Conservation (phyloP, 2,113 vertebrate species). For the Hypomesus transpacificus region DNA sequence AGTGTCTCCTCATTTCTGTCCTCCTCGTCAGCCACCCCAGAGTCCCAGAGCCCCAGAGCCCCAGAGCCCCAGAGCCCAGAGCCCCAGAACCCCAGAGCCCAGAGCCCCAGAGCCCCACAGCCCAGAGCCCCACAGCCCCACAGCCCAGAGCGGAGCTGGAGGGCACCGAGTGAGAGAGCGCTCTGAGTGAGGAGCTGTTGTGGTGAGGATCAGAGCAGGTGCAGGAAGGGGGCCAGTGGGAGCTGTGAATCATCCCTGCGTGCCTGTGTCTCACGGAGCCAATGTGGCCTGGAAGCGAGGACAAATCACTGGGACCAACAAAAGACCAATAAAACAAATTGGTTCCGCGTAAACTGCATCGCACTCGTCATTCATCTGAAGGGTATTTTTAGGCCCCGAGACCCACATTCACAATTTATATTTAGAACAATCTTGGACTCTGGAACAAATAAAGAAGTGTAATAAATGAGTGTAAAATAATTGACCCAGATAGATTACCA, state of each 20-base stretch:
- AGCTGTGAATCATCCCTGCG: conserved; percentile 28
- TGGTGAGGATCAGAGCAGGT: conserved; percentile 41
- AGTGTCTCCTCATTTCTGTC: too few relatives aligned
- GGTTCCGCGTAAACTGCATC: conserved; percentile 31
- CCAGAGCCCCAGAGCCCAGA: too few relatives aligned
- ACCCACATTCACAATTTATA: conserved; percentile 35
- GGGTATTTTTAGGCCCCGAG: conserved; percentile 25
- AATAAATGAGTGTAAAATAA: conserved; percentile 15
- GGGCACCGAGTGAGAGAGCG: not conserved
- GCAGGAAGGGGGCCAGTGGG: conserved; percentile 16
- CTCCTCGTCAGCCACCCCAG: too few relatives aligned
- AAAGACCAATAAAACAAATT: conserved; percentile 52
- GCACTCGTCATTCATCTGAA: conserved; percentile 8
- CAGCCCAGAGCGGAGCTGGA: not conserved
- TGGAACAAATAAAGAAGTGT: conserved; percentile 27
- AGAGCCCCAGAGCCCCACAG: too few relatives aligned
- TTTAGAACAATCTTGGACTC: conserved; percentile 27
- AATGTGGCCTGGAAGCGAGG: conserved; percentile 45
- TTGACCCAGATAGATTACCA: not conserved
- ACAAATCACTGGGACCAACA: conserved; percentile 30
- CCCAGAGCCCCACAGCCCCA: too few relatives aligned
- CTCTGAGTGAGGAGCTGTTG: conserved; percentile 18
- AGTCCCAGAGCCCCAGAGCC: not conserved
- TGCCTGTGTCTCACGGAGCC: conserved; percentile 19
- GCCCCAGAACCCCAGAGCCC: too few relatives aligned